Evolutionary conservation across 2,113 vertebrate species (phyloP), one percentile per base, ranked within the genome.

Genomic region (Myotis yumanensis): DNA sequence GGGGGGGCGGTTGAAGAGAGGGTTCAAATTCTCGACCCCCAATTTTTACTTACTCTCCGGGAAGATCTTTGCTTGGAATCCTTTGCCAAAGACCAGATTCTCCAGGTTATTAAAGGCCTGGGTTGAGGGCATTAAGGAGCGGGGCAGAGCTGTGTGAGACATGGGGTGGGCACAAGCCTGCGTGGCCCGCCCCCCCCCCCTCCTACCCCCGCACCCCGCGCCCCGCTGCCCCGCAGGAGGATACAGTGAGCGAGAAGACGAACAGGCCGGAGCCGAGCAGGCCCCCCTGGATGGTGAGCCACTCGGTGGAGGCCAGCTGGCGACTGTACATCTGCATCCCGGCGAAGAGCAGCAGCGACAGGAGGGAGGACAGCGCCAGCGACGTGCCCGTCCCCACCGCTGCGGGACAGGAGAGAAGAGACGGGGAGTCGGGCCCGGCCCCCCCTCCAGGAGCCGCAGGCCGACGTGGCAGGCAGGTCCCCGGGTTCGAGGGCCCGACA

Each of bases 251-350:
- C n/a, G 99, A 99, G 97, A 99, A 99, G 97, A 99, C 97, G 96
- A 99, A 99, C 86, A 99, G 99, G 5, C 99, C 98, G 0, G 99
- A 99, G 75, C 99, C 99, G 75, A 99, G 98, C 95, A 99, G 99
- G 15, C 99, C 99, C 2, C 99, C 99, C 94, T 99, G 98, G 98
- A 99, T 99, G 79, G 99, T 99, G 62, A 99, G 98, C 99, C 99
- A 99, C 98, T 99, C 99, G 0, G 98, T 99, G 85, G 99, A 99
- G 22, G 98, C 99, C 88, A 99, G 97, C 96, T 99, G 99, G 91
- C 98, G 98, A 94, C 99, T 99, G 97, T 99, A 99, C 99, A 99
- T 99, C 99, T 99, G 99, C 99, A 99, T 99, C 57, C 99, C 99
- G 1, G 99, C 99, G 91, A 99, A 99, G 1, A 99, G 99, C 98